Evolutionary conservation across 2,888 invertebrate species (phyloP).

Genomic region (Tridacna crocea): DNA sequence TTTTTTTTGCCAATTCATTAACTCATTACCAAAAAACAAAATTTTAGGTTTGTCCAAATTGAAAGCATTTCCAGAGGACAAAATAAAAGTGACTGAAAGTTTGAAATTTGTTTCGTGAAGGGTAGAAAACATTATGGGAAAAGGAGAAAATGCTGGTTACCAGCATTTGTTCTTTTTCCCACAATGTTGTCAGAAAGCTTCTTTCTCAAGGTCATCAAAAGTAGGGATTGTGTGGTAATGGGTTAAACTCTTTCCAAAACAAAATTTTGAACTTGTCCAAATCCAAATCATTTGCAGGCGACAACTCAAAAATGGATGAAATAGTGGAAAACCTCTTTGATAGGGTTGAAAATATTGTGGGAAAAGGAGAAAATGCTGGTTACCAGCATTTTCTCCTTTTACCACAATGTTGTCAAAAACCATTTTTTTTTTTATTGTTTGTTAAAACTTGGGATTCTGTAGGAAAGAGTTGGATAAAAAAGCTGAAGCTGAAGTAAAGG

Average conservation of each 20-base stretch:
- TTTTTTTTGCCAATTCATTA: too few relatives aligned
- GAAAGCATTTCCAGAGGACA: too few relatives aligned
- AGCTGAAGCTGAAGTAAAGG: not conserved
- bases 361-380: slow-evolving; percentile 1
- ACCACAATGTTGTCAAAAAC: not conserved
- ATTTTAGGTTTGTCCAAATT: too few relatives aligned
- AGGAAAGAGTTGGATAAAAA: slow-evolving; percentile 2
- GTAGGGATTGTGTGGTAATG: too few relatives aligned
- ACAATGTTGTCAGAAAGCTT: too few relatives aligned
- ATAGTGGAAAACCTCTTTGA: not conserved
- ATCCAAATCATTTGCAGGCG: not conserved
- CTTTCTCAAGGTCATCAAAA: too few relatives aligned
- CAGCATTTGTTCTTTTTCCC: too few relatives aligned
- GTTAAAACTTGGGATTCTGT: not conserved
- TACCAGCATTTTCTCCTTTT: slow-evolving; percentile 2
- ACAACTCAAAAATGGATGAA: not conserved
- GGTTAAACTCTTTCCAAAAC: too few relatives aligned
- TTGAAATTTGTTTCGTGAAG: too few relatives aligned
- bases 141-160: too few relatives aligned
- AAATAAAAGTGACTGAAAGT: too few relatives aligned
- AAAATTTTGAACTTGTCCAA: not conserved
- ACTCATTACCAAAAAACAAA: not conserved
- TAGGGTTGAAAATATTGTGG: not conserved
- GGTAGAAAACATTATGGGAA: too few relatives aligned
- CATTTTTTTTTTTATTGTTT: not conserved